Base-by-base conservation (phyloP, 2,797 vertebrate genomes). In the Sebastes reedi region DNA sequence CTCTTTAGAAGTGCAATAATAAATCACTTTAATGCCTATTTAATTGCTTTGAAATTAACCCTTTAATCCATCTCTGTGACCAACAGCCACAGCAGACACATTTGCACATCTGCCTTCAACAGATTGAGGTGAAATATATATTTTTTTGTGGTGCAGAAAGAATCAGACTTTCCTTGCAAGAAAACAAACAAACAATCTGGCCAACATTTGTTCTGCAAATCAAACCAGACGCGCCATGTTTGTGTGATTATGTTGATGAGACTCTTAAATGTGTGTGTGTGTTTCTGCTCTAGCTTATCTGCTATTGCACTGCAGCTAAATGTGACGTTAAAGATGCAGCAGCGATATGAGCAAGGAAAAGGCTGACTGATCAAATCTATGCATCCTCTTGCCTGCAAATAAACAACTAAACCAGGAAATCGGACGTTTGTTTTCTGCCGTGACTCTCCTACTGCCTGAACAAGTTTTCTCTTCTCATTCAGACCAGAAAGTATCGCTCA, bases 321-420 rank as follows among this genome's bases (percentile, higher is more conserved):
- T 18, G 32, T 82, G 55, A 79, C 9, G 29, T 25, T 74, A 29
- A 74, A 88, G 75, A 85, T 75, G 58, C 46, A 52, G 60, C 58
- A n/a, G 36, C 14, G 79, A 87, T 81, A 86, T 5, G 60, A 67
- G 75, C 59, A 13, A 60, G 42, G n/a, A 42, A 82, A 73, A 65
- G 32, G 36, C 72, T 75, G 34, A 83, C 69, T 81, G 66, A 84
- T 88, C 79, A 76, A 58, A 85, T 74, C 56, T 72, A 20, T 29
- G 52, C 80, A 84, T 80, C 72, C 61, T 88, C 75, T 62, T 30
- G 70, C 29, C 50, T 74, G 77, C 46, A 6, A 73, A 85, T 69
- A 72, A 80, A 80, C 85, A 72, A 67, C 39, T 27, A 27, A 73
- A 80, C 61, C 77, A 78, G 79, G 67, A 76, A 86, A 78, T 67